Base-by-base conservation (phyloP, 2,113 vertebrate species). In the Macquaria australasica region DNA sequence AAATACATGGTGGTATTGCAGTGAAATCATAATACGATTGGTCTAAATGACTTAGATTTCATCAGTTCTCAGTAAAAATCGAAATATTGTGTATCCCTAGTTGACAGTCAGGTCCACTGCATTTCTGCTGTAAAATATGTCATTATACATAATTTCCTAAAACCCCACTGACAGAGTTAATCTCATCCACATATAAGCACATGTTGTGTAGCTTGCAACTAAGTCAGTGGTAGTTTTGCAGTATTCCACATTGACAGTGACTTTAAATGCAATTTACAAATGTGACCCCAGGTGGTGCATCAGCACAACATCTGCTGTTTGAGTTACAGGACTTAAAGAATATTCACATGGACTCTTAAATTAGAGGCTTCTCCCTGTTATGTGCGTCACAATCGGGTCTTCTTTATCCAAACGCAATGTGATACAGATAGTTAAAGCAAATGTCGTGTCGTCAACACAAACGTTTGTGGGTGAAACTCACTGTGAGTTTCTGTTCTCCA, bases 401-500 rank as follows among this genome's bases (percentile, higher is more conserved):
- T 64, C 21, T 41, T 63, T 6, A 39, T 34, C 21, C 6, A 56
- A 39, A 73, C 4, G 1, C 12, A 59, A 41, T 8, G 34, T 23
- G 20, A 59, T 3, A 5, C 10, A 34, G 34, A 8, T 5, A 8
- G 48, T 43, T 10, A 20, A 43, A 81, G 20, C 14, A 79, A 9
- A 79, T 20, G 43, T 5, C 11, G 5, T 12, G 41, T 72, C 18
- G 62, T 14, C 6, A 51, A 41, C 6, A 53, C 60, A 43, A n/a
- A 39, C 10, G 1, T 39, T 66, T 68, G 10, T 20, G 5, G 43
- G 50, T 43, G 2, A 78, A 68, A 92, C 94, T 94, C 62, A 95
- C 95, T 87, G 82, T 58, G 84, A 64, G 28, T 25, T 70, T 58
- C 59, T 85, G 79, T 86, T 86, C 67, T 94, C 92, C 28, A 92